Base-by-base conservation (phyloP, 2,888 invertebrate species). In the Acronicta aceris region DNA sequence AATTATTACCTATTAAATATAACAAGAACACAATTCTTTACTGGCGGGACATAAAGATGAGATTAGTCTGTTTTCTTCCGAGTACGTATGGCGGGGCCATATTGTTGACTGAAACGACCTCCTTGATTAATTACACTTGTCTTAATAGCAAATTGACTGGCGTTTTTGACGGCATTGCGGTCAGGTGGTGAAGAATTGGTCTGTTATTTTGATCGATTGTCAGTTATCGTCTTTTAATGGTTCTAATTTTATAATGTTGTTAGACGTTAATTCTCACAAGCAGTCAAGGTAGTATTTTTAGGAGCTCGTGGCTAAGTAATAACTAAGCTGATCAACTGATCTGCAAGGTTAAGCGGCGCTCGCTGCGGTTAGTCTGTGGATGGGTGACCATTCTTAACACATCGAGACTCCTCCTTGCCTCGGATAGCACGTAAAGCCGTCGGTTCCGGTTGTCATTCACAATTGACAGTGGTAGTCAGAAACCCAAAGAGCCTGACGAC, bases 1-100 rank as follows among this genome's bases (percentile, higher is more conserved):
- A 93, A 74, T 92, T 84, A 93, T 91, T 85, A 85, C 88, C 90
- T 87, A 90, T 91, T 88, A 89, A 83, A 85, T 80, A 85, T 87
- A 90, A 89, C 87, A 90, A 86, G 87, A 88, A 87, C 86, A 86
- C 85, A 85, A 84, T 89, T 88, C 88, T 90, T 92, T 89, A 87
- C 84, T 79, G 82, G 62, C 36, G 61, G 67, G 76, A 71, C 84
- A 74, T 83, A 82, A 83, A 82, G 70, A 82, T 88, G 83, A 83
- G 59, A 77, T 82, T 81, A 83, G 82, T 79, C 72, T 78, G 70
- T 55, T 56, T 56, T 36, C 41, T 59, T 50, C 51, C 43, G 65
- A 73, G 56, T 59, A 63, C 55, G 46, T 70, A 62, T 76, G 76
- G 65, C 48, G 52, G 55, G 62, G 65, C 71, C 62, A 73, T 71